A percentile compares a stretch with the other conserved stretches of the same genome.
phyloP scores from a whole-genome alignment of 1,140 invertebrate species.

The Ceratina calcarata region DNA sequence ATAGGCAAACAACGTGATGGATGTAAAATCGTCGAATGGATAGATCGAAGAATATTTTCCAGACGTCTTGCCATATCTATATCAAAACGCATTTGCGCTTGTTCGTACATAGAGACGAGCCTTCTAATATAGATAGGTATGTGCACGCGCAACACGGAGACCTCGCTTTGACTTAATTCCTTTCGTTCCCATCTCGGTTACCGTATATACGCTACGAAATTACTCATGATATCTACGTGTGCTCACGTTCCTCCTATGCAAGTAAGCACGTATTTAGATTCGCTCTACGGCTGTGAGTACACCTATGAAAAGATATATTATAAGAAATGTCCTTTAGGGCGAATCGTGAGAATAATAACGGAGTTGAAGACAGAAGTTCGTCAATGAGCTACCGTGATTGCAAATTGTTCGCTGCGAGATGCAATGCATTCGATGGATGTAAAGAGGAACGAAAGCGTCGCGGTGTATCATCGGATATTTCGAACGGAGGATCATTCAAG shows the following conservation, averaged over 20 bases:
- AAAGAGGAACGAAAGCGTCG: neutral
- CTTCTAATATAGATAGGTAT: neutral
- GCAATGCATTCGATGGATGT: neutral
- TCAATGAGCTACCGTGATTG: neutral
- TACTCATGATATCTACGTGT: neutral
- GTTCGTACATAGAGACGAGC: conserved; percentile 7
- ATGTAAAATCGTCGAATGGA: too few relatives aligned
- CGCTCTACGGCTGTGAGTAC: too few relatives aligned
- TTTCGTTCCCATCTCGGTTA: conserved; percentile 3
- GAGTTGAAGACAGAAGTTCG: neutral
- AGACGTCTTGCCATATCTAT: too few relatives aligned
- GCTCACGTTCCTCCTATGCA: neutral
- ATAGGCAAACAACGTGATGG: too few relatives aligned
- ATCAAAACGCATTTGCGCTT: conserved; percentile 11
- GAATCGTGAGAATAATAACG: too few relatives aligned
- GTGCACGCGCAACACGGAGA: neutral
- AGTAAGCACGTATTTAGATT: too few relatives aligned
- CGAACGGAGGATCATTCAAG: conserved; percentile 62
- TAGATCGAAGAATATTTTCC: too few relatives aligned
- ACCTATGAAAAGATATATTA: too few relatives aligned
- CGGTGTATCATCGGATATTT: conserved; percentile 17
- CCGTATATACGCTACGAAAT: neutral
- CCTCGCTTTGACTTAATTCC: conserved; percentile 22
- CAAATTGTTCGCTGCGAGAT: neutral
- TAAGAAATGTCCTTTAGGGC: too few relatives aligned